phyloP scores from a whole-genome alignment of 2,113 vertebrate genomes.

The Noctilio leporinus region DNA sequence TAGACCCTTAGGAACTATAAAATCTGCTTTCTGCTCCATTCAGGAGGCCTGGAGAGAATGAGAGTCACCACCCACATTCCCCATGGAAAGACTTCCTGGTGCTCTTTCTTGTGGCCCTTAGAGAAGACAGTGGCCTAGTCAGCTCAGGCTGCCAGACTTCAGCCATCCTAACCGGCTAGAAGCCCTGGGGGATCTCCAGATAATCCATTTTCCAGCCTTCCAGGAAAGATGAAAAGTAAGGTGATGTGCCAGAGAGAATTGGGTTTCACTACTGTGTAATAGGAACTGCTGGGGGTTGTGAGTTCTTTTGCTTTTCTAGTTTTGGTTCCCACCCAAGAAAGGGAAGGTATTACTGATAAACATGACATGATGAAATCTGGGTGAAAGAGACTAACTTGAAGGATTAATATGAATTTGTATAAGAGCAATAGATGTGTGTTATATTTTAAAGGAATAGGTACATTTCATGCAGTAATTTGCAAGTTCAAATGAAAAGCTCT shows the following conservation, averaged over 20 bases:
- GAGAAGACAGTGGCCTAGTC: background rate
- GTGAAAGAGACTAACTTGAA: background rate
- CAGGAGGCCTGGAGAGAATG: background rate
- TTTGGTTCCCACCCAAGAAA: background rate
- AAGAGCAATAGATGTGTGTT: background rate
- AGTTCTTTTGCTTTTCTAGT: background rate
- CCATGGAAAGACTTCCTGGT: fast-evolving
- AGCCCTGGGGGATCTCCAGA: background rate
- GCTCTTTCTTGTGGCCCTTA: background rate
- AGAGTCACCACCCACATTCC: background rate
- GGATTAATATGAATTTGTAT: background rate
- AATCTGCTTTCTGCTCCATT: background rate
- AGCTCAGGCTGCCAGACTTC: background rate
- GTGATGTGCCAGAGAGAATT: background rate
- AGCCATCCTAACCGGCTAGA: background rate
- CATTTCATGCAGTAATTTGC: slow-evolving; percentile 3
- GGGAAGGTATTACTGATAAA: background rate
- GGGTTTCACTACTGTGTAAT: background rate
- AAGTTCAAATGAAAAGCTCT: slow-evolving; percentile 26
- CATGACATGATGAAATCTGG: background rate
- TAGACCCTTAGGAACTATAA: background rate
- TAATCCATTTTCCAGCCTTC: slow-evolving; percentile 16
- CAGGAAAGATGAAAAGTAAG: background rate
- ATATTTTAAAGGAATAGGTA: background rate
- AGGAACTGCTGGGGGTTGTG: background rate